Conservation (phyloP, 2,797 vertebrate species). For the Sardinella longiceps region DNA sequence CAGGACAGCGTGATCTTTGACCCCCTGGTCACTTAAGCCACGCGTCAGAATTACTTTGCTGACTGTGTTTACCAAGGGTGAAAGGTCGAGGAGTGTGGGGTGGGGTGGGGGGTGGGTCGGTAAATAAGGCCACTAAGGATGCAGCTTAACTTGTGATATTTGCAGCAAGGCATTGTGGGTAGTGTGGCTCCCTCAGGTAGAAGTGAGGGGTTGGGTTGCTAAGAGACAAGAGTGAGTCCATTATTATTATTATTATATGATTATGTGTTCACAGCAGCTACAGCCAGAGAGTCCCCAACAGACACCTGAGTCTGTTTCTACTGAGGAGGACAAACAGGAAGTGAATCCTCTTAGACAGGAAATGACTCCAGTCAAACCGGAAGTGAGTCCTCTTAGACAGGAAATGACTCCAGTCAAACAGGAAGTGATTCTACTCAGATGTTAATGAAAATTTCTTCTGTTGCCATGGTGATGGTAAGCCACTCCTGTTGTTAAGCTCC, state of each 20-base stretch:
- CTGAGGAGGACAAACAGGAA: too few species aligned
- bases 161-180: neutral
- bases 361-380: neutral
- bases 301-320: neutral
- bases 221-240: neutral
- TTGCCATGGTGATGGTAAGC: constrained; percentile 21
- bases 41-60: neutral
- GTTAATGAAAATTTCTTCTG: constrained; percentile 47
- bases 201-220: neutral
- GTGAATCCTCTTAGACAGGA: neutral
- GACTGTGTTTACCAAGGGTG: neutral
- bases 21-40: neutral
- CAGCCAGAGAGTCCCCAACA: neutral
- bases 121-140: neutral
- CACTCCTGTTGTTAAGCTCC: constrained; percentile 21
- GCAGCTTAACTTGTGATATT: neutral
- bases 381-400: neutral
- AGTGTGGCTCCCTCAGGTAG: too few species aligned
- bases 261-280: too few species aligned
- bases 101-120: too few species aligned
- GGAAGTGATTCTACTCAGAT: constrained; percentile 25
- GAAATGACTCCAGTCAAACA: neutral
- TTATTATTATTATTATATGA: neutral
- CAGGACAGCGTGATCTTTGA: neutral
- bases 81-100: neutral